Evolutionary conservation across 2,797 vertebrate genomes (phyloP).

Genomic region (Myoxocephalus aenaeus): DNA sequence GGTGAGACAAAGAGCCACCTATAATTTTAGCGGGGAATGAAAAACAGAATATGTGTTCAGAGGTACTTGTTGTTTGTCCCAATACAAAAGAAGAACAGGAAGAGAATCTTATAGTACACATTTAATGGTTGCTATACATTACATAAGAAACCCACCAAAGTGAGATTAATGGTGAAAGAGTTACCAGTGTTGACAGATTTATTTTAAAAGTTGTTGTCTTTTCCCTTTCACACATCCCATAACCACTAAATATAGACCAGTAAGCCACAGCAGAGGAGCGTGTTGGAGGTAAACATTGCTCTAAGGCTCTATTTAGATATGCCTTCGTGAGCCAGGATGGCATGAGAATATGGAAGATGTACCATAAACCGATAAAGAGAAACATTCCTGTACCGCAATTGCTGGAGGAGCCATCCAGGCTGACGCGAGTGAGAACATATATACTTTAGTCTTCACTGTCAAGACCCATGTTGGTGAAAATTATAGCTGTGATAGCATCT

Average conservation of each 20-base stretch:
- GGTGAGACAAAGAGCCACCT: neutral
- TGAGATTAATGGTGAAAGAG: neutral
- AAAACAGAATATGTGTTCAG: neutral
- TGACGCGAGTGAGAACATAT: constrained; percentile 16
- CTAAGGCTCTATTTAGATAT: constrained; percentile 60
- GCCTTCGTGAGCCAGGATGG: constrained; percentile 61
- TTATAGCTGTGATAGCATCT: constrained; percentile 2
- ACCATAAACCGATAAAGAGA: constrained; percentile 10
- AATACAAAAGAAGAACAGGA: neutral
- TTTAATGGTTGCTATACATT: constrained; percentile 14
- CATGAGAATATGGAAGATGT: constrained; percentile 25
- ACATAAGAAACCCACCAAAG: neutral
- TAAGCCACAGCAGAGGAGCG: constrained; percentile 42
- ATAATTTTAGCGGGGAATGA: neutral
- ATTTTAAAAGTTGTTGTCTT: constrained; percentile 36
- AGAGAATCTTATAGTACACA: neutral
- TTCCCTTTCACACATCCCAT: constrained; percentile 52
- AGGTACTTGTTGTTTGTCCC: neutral
- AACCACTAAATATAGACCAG: constrained; percentile 71
- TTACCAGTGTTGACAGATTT: constrained; percentile 5
- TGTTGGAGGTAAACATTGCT: constrained; percentile 41
- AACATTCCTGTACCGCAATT: constrained; percentile 15
- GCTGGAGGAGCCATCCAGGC: constrained; percentile 13
- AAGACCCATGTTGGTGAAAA: constrained; percentile 1
- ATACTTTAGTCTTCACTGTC: constrained; percentile 29